phyloP scores from a whole-genome alignment of 2,113 vertebrate species.

The Rousettus leschenaultii region DNA sequence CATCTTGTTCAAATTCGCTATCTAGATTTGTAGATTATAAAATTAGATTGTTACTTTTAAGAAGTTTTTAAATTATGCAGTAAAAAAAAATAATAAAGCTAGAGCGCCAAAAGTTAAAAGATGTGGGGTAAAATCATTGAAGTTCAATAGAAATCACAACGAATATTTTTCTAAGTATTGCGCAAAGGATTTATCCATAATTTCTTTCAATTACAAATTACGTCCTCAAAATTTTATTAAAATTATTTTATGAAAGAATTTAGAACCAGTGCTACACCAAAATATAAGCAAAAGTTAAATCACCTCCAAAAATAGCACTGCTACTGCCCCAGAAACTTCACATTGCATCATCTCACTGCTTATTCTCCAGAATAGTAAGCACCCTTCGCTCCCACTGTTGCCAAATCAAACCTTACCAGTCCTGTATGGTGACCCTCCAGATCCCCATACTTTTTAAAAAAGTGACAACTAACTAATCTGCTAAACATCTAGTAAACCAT shows the following conservation, averaged over 20 bases:
- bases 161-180: not conserved
- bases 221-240: constrained; percentile 1
- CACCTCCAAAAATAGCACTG: not conserved
- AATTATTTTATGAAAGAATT: not conserved
- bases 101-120: not conserved
- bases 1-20: constrained; percentile 43
- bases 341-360: not conserved
- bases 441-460: not conserved
- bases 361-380: not conserved
- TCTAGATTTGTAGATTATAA: constrained; percentile 59
- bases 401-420: not conserved
- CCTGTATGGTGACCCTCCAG: not conserved
- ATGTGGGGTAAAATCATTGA: not conserved
- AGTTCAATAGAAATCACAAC: not conserved
- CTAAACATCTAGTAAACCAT: not conserved
- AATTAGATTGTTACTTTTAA: constrained; percentile 26
- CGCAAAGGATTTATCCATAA: not conserved
- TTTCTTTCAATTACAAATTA: constrained; percentile 15
- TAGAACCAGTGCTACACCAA: not conserved
- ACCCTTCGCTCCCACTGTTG: not conserved
- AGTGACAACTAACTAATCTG: not conserved
- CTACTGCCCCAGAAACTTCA: not conserved
- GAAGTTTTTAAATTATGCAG: constrained; percentile 9
- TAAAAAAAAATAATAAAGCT: constrained; percentile 14
- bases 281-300: not conserved